Percentiles rank a stretch among this genome's conserved stretches.
Evolutionary conservation across 2,113 vertebrate genomes (phyloP).

Genomic region (Taxidea taxus): DNA sequence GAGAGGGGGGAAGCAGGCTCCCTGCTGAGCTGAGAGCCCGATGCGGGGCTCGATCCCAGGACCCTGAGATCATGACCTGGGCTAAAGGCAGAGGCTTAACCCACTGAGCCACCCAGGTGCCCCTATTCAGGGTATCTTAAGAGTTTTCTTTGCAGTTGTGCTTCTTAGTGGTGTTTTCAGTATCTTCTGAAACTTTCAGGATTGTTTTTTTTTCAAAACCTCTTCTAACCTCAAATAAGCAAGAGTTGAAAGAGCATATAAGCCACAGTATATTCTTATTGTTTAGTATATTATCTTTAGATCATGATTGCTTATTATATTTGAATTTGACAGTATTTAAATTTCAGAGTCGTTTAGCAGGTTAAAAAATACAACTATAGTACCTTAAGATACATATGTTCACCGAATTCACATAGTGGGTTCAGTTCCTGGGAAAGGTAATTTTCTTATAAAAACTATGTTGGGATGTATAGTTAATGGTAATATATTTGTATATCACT

Average conservation of each 20-base stretch:
- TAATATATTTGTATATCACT: not conserved
- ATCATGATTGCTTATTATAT: not conserved
- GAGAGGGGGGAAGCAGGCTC: too few species aligned
- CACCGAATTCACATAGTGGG: not conserved
- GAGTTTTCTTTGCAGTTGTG: constrained; percentile 21
- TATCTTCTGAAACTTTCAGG: constrained; percentile 13
- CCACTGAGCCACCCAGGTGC: too few species aligned
- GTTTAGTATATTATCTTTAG: not conserved
- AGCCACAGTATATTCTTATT: not conserved
- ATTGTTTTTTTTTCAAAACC: not conserved
- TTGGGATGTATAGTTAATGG: not conserved
- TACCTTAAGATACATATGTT: not conserved
- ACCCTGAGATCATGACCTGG: too few species aligned
- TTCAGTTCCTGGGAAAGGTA: not conserved
- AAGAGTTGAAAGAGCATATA: not conserved
- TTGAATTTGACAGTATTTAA: constrained; percentile 24
- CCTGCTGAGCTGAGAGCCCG: too few species aligned
- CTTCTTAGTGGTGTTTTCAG: not conserved
- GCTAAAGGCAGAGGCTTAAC: too few species aligned
- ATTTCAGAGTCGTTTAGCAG: constrained; percentile 35
- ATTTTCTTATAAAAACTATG: not conserved
- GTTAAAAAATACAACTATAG: not conserved
- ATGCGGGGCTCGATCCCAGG: too few species aligned
- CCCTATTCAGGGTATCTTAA: not conserved
- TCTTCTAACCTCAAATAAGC: constrained; percentile 24